Conservation (phyloP, 2,113 vertebrate species). For the Hemibagrus wyckioides region DNA sequence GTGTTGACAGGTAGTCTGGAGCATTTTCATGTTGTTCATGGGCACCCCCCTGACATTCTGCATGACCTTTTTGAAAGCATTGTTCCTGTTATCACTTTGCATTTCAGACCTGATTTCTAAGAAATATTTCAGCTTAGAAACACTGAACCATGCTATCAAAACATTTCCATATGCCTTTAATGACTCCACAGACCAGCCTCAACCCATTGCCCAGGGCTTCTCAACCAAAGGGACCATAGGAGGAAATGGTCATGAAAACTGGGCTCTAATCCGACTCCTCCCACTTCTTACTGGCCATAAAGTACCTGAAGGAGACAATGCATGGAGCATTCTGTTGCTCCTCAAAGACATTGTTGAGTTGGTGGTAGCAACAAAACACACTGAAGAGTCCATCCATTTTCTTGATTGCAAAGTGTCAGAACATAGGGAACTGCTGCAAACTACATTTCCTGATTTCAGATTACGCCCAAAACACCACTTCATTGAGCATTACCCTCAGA, state of each 20-base stretch:
- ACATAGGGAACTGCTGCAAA: slow-evolving; percentile 6
- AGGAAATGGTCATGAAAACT: slow-evolving; percentile 31
- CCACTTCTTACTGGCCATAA: slow-evolving; percentile 25
- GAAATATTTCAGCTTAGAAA: slow-evolving; percentile 27
- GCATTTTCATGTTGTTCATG: slow-evolving; percentile 40
- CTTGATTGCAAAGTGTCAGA: slow-evolving; percentile 26
- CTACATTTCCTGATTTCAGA: slow-evolving; percentile 12
- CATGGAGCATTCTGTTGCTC: slow-evolving; percentile 24
- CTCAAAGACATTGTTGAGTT: slow-evolving; percentile 34
- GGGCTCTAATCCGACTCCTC: slow-evolving; percentile 7
- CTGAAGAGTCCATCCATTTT: slow-evolving; percentile 25
- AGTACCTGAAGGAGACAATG: slow-evolving; percentile 32
- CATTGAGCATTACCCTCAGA: too few relatives aligned
- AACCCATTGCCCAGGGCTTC: slow-evolving; percentile 18
- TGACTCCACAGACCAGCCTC: slow-evolving; percentile 32
- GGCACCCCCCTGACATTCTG: slow-evolving; percentile 31
- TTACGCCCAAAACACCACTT: too few relatives aligned
- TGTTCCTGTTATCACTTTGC: slow-evolving; percentile 27
- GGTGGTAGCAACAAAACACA: slow-evolving; percentile 14
- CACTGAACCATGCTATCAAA: slow-evolving; percentile 23
- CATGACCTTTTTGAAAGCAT: slow-evolving; percentile 39
- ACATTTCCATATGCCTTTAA: slow-evolving; percentile 4
- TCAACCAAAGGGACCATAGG: slow-evolving; percentile 18
- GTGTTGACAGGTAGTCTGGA: slow-evolving; percentile 5
- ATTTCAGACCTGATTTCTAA: slow-evolving; percentile 20